phyloP scores from a whole-genome alignment of 2,113 vertebrate genomes.

The Chloebia gouldiae region DNA sequence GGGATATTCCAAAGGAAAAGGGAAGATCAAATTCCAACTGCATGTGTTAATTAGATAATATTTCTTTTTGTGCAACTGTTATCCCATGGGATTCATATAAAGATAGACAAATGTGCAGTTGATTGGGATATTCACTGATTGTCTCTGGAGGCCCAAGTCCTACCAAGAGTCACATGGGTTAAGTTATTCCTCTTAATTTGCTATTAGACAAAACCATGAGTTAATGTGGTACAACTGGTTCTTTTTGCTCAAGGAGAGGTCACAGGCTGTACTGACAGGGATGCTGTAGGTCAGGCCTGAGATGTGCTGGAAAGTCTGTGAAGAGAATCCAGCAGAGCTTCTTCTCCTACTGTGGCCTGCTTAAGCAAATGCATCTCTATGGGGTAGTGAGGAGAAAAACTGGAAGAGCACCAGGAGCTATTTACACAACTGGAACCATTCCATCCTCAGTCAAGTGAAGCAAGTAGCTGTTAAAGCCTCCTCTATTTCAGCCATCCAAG shows the following conservation, averaged over 20 bases:
- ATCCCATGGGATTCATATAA: neutral
- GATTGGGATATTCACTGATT: conserved; percentile 16
- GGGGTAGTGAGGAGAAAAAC: conserved; percentile 45
- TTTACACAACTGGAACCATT: conserved; percentile 78
- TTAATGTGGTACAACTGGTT: neutral
- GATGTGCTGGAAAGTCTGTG: neutral
- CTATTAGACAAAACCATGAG: conserved; percentile 25
- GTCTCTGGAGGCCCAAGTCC: neutral
- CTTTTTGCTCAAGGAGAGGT: neutral
- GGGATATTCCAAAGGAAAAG: neutral
- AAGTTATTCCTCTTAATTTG: conserved; percentile 19
- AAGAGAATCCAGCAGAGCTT: conserved; percentile 6
- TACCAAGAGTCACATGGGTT: neutral
- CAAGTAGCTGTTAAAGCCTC: conserved; percentile 45
- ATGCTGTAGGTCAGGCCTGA: neutral
- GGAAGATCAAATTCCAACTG: neutral
- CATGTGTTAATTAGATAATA: conserved; percentile 42
- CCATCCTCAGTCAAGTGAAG: conserved; percentile 63
- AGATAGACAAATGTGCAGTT: neutral
- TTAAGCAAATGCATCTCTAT: conserved; percentile 57
- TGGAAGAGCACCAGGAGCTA: conserved; percentile 54
- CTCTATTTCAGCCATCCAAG: conserved; percentile 62
- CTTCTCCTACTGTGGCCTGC: conserved; percentile 42
- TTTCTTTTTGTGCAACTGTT: neutral
- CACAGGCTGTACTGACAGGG: neutral